Evolutionary conservation across 1,140 invertebrate species (phyloP), one percentile per base, ranked within the genome.

Genomic region (Pygmarrhopalites habei): DNA sequence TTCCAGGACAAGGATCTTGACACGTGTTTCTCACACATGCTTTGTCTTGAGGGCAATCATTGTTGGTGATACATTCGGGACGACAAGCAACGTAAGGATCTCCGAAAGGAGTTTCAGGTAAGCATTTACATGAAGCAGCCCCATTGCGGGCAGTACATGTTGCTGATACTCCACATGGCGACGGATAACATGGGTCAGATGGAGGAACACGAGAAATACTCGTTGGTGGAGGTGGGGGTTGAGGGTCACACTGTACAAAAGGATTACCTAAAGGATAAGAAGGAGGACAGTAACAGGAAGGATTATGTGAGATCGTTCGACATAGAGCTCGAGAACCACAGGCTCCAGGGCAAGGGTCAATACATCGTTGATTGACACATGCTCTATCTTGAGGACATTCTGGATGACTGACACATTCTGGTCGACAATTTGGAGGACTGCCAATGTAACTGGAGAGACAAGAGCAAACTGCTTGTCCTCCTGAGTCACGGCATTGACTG

Each of bases 191-290:
- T 3, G 86, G 87, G 75, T 90, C 80, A 32, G 39, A 77, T 80
- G 71, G 78, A 85, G 70, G 88, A 90, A 47, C 86, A 85, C n/a
- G 82, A 82, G 72, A 82, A 68, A 88, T 83, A 82, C 49, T 47
- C 74, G 75, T 64, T 62, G 52, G 57, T 21, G 56, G 41, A 29
- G 61, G 66, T 23, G 61, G 51, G 43, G 60, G 59, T 69, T 68
- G 44, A 30, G 49, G 60, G 76, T 69, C 35, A 82, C 82, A 29
- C 80, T 79, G 71, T 80, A 84, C 62, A 80, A 87, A 89, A 26
- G 90, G 88, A 82, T 91, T 88, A 49, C 73, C 26, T 80, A 79
- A n/a, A n/a, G n/a, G n/a, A n/a, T n/a, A n/a, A 88, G 83, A 83
- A 47, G 52, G 73, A 75, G 62, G 59, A 71, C 73, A 41, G 55